Percentiles rank a stretch among this genome's conserved stretches.
phyloP scores from a whole-genome alignment of 2,797 vertebrate genomes.

The Mallotus villosus region DNA sequence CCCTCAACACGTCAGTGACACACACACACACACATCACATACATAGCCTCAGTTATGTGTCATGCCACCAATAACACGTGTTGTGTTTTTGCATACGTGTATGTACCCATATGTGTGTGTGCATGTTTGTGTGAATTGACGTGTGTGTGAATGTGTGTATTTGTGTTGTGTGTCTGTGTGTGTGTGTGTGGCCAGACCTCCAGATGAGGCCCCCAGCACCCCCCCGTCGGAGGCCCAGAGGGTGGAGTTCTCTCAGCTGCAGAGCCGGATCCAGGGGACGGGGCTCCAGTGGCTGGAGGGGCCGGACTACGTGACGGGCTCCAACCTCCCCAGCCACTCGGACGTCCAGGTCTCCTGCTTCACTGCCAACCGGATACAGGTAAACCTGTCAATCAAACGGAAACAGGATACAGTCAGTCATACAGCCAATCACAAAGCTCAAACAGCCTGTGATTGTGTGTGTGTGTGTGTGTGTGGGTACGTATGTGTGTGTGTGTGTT shows the following conservation, averaged over 20 bases:
- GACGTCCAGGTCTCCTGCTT: conserved; percentile 90
- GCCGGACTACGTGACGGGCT: conserved; percentile 89
- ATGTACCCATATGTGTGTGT: no score
- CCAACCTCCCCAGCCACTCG: conserved; percentile 93
- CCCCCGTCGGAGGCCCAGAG: conserved; percentile 82
- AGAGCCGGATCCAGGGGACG: conserved; percentile 77
- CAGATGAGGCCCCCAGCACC: conserved; percentile 59
- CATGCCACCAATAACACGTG: not conserved
- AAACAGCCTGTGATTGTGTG: not conserved
- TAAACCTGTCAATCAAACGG: conserved; percentile 28
- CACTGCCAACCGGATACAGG: conserved; percentile 94
- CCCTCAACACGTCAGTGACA: conserved; percentile 75
- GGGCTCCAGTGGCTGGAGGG: conserved; percentile 77
- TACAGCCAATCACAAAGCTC: not conserved
- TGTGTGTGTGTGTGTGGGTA: not conserved
- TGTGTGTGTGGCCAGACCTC: conserved; percentile 55
- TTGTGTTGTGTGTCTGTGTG: conserved; percentile 1
- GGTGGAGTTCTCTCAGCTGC: conserved; percentile 70
- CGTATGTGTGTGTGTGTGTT: not conserved
- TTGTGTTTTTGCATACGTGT: no score
- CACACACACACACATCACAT: not conserved
- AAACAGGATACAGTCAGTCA: not conserved
- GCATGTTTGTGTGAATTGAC: not conserved
- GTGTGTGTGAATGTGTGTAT: not conserved
- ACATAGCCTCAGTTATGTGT: not conserved